Percentiles rank a stretch among this genome's conserved stretches.
Evolutionary conservation across 2,797 vertebrate species (phyloP).

Genomic region (Scleropages formosus): DNA sequence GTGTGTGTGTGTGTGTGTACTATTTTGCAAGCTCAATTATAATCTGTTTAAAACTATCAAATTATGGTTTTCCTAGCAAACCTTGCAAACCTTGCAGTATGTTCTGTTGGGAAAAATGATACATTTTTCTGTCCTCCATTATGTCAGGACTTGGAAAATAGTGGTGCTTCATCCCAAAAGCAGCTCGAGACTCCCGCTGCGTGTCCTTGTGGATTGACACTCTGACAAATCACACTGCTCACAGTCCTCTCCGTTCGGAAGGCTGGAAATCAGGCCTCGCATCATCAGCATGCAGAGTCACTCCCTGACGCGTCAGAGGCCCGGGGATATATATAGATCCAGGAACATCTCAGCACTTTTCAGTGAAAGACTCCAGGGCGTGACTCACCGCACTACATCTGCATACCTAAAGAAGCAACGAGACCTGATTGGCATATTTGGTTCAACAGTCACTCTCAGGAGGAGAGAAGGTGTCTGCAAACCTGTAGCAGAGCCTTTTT

Average conservation of each 20-base stretch:
- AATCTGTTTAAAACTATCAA: too few relatives aligned
- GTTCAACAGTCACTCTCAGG: not conserved
- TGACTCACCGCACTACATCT: not conserved
- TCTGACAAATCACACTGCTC: too few relatives aligned
- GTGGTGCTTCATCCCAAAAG: too few relatives aligned
- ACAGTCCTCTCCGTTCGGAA: not conserved
- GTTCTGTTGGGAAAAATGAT: too few relatives aligned
- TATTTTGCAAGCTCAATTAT: too few relatives aligned
- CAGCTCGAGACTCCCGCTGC: too few relatives aligned
- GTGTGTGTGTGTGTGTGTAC: too few relatives aligned
- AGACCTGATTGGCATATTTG: not conserved
- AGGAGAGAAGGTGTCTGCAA: not conserved
- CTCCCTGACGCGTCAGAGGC: not conserved
- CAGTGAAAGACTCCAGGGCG: not conserved
- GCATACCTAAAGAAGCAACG: not conserved
- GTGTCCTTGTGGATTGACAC: too few relatives aligned
- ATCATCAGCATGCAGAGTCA: not conserved
- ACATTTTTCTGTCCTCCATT: too few relatives aligned
- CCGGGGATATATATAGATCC: slow-evolving; percentile 7
- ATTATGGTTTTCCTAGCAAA: too few relatives aligned
- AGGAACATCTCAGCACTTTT: not conserved
- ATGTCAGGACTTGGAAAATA: too few relatives aligned
- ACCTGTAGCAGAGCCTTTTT: not conserved
- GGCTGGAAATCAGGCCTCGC: not conserved
- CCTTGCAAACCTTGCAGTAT: too few relatives aligned